A percentile compares a stretch with the other conserved stretches of the same genome.
Evolutionary conservation across 2,888 invertebrate genomes (phyloP).

Genomic region (Dendrolimus pini): DNA sequence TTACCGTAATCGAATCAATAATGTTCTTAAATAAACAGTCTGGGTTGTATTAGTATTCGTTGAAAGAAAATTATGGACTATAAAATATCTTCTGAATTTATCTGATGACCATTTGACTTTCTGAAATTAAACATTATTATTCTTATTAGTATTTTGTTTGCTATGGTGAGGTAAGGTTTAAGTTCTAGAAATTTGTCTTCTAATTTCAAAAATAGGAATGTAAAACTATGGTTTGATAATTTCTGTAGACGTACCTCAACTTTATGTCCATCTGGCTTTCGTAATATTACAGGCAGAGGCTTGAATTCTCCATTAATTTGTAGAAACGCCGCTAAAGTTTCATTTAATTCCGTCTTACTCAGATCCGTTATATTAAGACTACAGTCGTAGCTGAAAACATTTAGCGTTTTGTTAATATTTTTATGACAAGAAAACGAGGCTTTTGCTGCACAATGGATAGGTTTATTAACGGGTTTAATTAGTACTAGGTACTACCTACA

Average conservation of each 20-base stretch:
- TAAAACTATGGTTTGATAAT: too few species aligned
- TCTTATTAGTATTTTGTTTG: too few species aligned
- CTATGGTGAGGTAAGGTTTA: too few species aligned
- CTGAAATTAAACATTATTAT: conserved; percentile 23
- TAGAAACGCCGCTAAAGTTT: conserved; percentile 39
- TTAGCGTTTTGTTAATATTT: neutral
- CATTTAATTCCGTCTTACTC: conserved; percentile 21
- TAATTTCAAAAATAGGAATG: too few species aligned
- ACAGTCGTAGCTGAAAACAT: conserved; percentile 39
- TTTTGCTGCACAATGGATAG: too few species aligned
- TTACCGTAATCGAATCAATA: conserved; percentile 46
- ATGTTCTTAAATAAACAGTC: conserved; percentile 38
- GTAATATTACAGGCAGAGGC: conserved; percentile 37
- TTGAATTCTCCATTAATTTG: conserved; percentile 27
- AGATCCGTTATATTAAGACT: conserved; percentile 34
- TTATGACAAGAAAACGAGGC: too few species aligned
- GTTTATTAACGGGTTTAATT: too few species aligned
- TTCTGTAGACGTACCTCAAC: conserved; percentile 33
- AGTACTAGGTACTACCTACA: too few species aligned
- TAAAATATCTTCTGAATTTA: conserved; percentile 45
- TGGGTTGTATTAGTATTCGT: conserved; percentile 35
- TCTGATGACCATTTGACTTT: conserved; percentile 41
- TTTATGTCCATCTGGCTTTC: conserved; percentile 37
- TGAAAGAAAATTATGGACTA: conserved; percentile 33
- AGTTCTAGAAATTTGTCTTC: too few species aligned